Conservation (phyloP, 2,888 invertebrate genomes). For the Xestobium rufovillosum region DNA sequence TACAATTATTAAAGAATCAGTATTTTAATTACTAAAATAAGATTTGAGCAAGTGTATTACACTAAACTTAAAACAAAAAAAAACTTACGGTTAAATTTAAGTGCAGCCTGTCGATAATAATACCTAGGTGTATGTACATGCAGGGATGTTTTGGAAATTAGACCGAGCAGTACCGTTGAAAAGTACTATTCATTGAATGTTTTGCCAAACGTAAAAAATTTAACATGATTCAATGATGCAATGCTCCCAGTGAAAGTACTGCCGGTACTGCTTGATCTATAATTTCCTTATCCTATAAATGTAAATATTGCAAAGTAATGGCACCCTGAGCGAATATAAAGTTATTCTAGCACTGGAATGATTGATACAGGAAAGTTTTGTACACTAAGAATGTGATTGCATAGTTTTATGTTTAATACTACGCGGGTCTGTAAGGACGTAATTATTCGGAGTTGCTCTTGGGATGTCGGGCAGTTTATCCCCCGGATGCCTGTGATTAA, state of each 20-base stretch:
- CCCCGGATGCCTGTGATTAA: conserved; percentile 65
- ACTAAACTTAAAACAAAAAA: too few relatives aligned
- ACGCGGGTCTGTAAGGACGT: conserved; percentile 47
- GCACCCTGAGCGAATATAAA: conserved; percentile 43
- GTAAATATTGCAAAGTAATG: conserved; percentile 39
- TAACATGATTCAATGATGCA: too few relatives aligned
- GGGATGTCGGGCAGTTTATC: conserved; percentile 67
- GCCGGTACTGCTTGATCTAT: too few relatives aligned
- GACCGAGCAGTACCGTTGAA: too few relatives aligned
- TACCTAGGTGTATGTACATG: conserved; percentile 30
- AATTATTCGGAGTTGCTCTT: conserved; percentile 62
- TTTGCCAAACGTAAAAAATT: too few relatives aligned
- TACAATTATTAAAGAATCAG: conserved; percentile 28
- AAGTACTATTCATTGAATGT: too few relatives aligned
- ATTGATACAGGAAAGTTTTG: conserved; percentile 7
- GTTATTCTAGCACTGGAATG: conserved; percentile 36
- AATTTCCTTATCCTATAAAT: too few relatives aligned
- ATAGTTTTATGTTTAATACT: conserved; percentile 39
- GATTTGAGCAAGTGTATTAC: conserved; percentile 42
- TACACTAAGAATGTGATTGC: conserved; percentile 39
- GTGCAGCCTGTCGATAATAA: conserved; percentile 27
- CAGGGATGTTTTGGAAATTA: conserved; percentile 23
- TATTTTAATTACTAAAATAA: conserved; percentile 31
- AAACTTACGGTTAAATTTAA: conserved; percentile 23
- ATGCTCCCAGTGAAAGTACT: too few relatives aligned